Percentiles rank a stretch among this genome's conserved stretches.
phyloP scores from a whole-genome alignment of 2,888 invertebrate genomes.

The Odontothrips loti region DNA sequence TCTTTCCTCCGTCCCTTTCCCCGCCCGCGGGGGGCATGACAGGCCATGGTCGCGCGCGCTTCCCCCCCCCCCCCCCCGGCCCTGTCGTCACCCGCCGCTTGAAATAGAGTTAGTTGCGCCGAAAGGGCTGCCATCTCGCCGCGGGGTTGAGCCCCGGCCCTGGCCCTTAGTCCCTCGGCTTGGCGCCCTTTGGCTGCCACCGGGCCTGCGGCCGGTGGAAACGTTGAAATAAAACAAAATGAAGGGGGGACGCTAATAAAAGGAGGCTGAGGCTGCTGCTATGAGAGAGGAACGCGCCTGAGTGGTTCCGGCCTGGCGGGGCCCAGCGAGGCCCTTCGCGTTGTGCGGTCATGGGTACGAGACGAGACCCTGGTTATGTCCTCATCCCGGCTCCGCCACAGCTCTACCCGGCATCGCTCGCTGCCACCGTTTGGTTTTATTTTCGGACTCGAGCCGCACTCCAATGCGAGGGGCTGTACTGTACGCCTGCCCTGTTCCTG shows the following conservation, averaged over 20 bases:
- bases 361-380: not conserved
- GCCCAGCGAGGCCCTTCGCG: not conserved
- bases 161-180: not conserved
- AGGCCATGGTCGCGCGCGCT: not conserved
- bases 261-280: too few relatives aligned
- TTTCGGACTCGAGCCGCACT: not conserved
- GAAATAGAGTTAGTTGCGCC: conserved; percentile 4
- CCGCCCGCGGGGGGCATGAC: conserved; percentile 2
- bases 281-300: not conserved
- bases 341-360: not conserved
- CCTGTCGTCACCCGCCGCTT: conserved; percentile 1
- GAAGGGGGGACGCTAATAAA: too few relatives aligned
- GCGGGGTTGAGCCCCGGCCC: not conserved
- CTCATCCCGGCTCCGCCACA: not conserved
- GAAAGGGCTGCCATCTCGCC: not conserved
- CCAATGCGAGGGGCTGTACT: too few relatives aligned
- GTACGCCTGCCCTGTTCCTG: too few relatives aligned
- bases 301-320: not conserved
- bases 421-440: not conserved
- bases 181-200: not conserved
- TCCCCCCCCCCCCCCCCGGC: not conserved
- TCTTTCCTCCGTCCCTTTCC: not conserved
- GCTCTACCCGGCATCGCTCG: not conserved
- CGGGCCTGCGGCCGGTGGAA: not conserved
- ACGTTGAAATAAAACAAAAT: not conserved